These are phyloP conservation scores for Micoletzkya japonica DNA, from an alignment of 2,888 invertebrate species.

Conservation along the genomic window DNA sequence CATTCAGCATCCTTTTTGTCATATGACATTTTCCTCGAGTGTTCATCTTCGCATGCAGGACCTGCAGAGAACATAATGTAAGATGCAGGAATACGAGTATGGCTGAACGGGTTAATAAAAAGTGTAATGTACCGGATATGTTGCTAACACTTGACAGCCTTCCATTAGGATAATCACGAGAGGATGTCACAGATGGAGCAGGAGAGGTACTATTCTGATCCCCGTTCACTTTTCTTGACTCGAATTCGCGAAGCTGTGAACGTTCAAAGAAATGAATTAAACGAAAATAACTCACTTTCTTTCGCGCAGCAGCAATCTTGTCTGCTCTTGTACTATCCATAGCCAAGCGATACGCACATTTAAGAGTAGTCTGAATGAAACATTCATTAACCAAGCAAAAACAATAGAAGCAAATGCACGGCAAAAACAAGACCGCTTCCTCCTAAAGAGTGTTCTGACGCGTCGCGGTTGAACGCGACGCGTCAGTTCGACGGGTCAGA, in stretches of 20 bases:
- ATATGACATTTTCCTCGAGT: no score
- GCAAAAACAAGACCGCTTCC: no score
- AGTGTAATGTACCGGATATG: not conserved
- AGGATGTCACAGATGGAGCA: conserved; percentile 14
- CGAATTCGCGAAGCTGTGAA: conserved; percentile 46
- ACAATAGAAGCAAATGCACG: no score
- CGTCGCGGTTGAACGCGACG: no score
- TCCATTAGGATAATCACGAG: conserved; percentile 20
- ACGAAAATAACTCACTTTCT: no score
- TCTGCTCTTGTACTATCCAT: conserved; percentile 33
- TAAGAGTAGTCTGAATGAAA: not conserved
- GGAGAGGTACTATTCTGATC: conserved; percentile 28
- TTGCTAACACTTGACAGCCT: not conserved
- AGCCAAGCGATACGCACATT: no score
- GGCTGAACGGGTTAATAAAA: not conserved
- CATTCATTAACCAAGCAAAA: not conserved
- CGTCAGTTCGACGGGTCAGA: no score
- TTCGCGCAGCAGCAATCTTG: conserved; percentile 46
- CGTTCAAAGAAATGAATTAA: not conserved
- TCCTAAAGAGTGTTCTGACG: no score
- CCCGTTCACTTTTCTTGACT: conserved; percentile 31
- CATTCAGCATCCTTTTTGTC: no score
- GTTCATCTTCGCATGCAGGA: not conserved
- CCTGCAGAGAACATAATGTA: not conserved
- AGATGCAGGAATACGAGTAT: not conserved